phyloP scores from a whole-genome alignment of 1,140 invertebrate genomes.

The Hestina assimilis region DNA sequence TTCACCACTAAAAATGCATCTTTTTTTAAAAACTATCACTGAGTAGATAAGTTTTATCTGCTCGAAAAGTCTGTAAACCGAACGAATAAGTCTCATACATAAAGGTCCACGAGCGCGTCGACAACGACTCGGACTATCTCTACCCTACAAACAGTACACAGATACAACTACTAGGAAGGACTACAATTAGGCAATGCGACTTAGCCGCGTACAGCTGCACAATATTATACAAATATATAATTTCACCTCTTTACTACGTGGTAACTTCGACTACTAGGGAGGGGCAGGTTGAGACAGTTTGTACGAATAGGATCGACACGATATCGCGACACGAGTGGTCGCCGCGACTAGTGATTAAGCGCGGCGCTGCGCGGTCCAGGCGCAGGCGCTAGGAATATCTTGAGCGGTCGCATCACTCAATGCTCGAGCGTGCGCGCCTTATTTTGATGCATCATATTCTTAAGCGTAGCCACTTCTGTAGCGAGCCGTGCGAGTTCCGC shows the following conservation, averaged over 20 bases:
- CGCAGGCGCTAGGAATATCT: constrained; percentile 27
- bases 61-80: constrained; percentile 74
- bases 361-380: constrained; percentile 35
- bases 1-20: constrained; percentile 76
- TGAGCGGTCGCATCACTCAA: constrained; percentile 41
- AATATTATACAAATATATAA: constrained; percentile 70
- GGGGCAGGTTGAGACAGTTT: constrained; percentile 63
- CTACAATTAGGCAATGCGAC: constrained; percentile 67
- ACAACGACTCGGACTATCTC: constrained; percentile 32
- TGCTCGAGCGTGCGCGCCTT: constrained; percentile 69
- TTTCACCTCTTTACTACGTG: constrained; percentile 71
- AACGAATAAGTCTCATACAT: constrained; percentile 60
- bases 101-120: constrained; percentile 35
- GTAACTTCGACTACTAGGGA: constrained; percentile 70
- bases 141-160: constrained; percentile 46
- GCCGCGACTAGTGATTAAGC: constrained; percentile 33
- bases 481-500: constrained; percentile 92
- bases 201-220: constrained; percentile 72
- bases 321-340: constrained; percentile 24
- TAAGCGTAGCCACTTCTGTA: constrained; percentile 94
- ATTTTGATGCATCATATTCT: constrained; percentile 83
- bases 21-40: constrained; percentile 72
- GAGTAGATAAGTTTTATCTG: constrained; percentile 75
- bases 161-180: constrained; percentile 74
- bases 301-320: constrained; percentile 56